phyloP scores from a whole-genome alignment of 2,888 invertebrate species.

The Nomada lathburiana region DNA sequence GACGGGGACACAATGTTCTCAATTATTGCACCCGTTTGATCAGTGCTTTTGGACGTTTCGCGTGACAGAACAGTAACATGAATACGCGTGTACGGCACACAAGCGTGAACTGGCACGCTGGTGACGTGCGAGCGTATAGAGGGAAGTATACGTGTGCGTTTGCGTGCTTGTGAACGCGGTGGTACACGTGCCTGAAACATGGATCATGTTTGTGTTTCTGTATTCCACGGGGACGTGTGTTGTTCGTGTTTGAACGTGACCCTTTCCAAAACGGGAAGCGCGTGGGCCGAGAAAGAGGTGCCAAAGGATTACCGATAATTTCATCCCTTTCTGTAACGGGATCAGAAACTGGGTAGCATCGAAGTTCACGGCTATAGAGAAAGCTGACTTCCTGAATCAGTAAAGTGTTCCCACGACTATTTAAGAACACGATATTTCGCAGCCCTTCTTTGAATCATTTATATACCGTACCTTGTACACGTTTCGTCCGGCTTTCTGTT shows the following conservation, averaged over 20 bases:
- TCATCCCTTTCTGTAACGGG: not conserved
- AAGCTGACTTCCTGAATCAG: not conserved
- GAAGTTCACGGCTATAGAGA: not conserved
- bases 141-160: slow-evolving; percentile 18
- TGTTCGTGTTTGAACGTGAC: slow-evolving; percentile 62
- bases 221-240: slow-evolving; percentile 42
- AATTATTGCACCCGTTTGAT: not conserved
- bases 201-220: slow-evolving; percentile 40
- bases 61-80: slow-evolving; percentile 9
- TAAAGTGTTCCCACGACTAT: not conserved
- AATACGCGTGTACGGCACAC: slow-evolving; percentile 4
- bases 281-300: not conserved
- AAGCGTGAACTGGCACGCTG: slow-evolving; percentile 3
- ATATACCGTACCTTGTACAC: slow-evolving; percentile 32
- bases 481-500: slow-evolving; percentile 18
- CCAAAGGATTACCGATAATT: not conserved
- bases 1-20: too few species aligned
- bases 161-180: slow-evolving; percentile 45
- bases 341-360: not conserved
- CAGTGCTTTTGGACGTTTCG: slow-evolving; percentile 38
- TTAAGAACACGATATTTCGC: not conserved
- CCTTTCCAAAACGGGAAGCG: slow-evolving; percentile 8
- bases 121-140: slow-evolving; percentile 14
- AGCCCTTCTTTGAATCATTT: not conserved
- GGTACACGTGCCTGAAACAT: slow-evolving; percentile 36